A percentile compares a stretch with the other conserved stretches of the same genome.
These are phyloP conservation scores for Selene dorsalis DNA, from an alignment of 2,797 vertebrate species.

Conservation along the genomic window DNA sequence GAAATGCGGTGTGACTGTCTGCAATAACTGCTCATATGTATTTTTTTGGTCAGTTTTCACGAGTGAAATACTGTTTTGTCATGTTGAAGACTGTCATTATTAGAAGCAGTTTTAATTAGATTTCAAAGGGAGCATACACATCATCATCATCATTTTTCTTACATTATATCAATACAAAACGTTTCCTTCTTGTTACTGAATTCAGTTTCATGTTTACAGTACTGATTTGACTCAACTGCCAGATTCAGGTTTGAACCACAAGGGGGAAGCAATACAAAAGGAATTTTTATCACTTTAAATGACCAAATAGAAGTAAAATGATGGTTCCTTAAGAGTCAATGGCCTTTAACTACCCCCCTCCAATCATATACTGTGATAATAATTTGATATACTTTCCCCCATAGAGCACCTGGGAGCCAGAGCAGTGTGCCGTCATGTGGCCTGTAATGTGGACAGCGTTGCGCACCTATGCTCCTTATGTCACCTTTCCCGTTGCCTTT, in stretches of 20 bases:
- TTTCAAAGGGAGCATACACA: too few species aligned
- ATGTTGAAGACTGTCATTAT: background rate
- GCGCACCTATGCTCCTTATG: constrained; percentile 94
- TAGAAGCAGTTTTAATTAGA: background rate
- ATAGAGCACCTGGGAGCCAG: background rate
- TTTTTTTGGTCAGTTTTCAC: background rate
- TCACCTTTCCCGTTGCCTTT: constrained; percentile 96
- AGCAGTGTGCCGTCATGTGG: constrained; percentile 87
- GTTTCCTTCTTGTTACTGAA: background rate
- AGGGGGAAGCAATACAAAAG: constrained; percentile 12
- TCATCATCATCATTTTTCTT: too few species aligned
- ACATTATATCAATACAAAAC: too few species aligned
- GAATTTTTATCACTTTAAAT: background rate
- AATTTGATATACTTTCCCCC: background rate
- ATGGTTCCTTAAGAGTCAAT: background rate
- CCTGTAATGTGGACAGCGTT: constrained; percentile 89
- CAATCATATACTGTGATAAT: background rate
- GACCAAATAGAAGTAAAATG: background rate
- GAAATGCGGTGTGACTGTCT: background rate
- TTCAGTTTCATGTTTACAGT: background rate
- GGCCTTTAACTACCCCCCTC: background rate
- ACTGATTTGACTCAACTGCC: background rate
- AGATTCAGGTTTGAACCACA: constrained; percentile 2
- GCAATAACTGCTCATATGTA: background rate
- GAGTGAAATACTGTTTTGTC: too few species aligned